Evolutionary conservation across 30 jellyfish, hydroid and myxozoan genomes (phyloP).

Genomic region (Phacellophora camtschatica): DNA sequence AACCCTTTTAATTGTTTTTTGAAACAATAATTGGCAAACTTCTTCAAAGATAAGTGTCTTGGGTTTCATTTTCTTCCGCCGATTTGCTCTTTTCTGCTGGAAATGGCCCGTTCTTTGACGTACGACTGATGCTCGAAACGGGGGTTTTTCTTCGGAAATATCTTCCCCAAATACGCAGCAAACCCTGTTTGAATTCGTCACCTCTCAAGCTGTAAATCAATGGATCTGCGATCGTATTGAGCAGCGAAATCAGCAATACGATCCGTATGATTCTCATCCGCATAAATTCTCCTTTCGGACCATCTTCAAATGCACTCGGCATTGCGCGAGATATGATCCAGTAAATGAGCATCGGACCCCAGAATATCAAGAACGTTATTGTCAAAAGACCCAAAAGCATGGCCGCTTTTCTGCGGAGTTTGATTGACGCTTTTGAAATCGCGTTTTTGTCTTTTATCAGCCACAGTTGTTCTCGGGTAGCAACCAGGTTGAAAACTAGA

Average conservation of each 20-base stretch:
- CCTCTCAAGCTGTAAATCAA: constrained; percentile 52
- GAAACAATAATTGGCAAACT: too few relatives aligned
- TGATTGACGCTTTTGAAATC: not conserved
- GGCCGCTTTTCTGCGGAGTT: constrained; percentile 41
- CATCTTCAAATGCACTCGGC: constrained; percentile 43
- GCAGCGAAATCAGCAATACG: constrained; percentile 39
- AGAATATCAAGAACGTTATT: constrained; percentile 57
- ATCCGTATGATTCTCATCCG: constrained; percentile 56
- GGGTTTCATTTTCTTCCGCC: too few relatives aligned
- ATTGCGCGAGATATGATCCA: constrained; percentile 69
- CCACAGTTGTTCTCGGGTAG: constrained; percentile 42
- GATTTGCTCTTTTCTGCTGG: too few relatives aligned
- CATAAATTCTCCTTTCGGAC: constrained; percentile 55
- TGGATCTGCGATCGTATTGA: constrained; percentile 70
- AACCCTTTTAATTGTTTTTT: too few relatives aligned
- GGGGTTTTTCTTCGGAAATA: too few relatives aligned
- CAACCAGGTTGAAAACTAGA: constrained; percentile 31
- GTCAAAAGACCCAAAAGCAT: constrained; percentile 32
- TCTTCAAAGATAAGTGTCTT: too few relatives aligned
- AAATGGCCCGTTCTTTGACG: too few relatives aligned
- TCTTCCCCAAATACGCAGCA: not conserved
- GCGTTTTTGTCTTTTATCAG: not conserved
- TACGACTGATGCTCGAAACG: too few relatives aligned
- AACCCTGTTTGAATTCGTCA: constrained; percentile 46
- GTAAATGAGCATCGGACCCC: constrained; percentile 60